phyloP scores from a whole-genome alignment of 2,113 vertebrate species.

The Trichomycterus rosablanca region DNA sequence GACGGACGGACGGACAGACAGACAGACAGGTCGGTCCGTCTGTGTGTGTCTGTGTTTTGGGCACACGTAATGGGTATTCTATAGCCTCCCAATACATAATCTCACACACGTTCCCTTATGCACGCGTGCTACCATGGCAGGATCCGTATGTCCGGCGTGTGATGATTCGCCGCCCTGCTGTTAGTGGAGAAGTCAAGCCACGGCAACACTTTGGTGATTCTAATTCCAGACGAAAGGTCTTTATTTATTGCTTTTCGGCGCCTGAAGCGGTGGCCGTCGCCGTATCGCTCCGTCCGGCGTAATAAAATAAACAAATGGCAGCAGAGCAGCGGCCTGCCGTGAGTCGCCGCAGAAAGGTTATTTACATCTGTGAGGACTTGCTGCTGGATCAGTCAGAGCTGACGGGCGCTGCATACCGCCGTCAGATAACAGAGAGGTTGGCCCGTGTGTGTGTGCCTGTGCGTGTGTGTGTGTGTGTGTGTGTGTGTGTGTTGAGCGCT shows the following conservation, averaged over 20 bases:
- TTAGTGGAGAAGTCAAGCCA: constrained; percentile 27
- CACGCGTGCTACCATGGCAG: no score
- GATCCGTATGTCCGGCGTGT: constrained; percentile 47
- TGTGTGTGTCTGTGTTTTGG: no score
- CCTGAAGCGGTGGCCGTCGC: constrained; percentile 21
- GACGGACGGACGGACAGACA: no score
- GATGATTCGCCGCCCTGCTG: constrained; percentile 41
- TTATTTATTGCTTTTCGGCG: constrained; percentile 51
- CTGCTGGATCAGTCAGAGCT: constrained; percentile 56
- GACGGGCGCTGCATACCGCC: constrained; percentile 48
- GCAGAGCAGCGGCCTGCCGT: constrained; percentile 59
- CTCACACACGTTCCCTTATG: not conserved
- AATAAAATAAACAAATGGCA: constrained; percentile 50
- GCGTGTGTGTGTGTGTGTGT: constrained; percentile 8
- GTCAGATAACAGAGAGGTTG: constrained; percentile 51
- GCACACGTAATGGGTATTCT: no score
- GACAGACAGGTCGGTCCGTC: no score
- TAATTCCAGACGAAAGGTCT: constrained; percentile 50
- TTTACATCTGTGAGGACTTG: constrained; percentile 60
- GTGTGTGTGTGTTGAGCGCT: constrained; percentile 29
- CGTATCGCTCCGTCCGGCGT: constrained; percentile 37
- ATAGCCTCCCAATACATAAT: no score
- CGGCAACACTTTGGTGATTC: constrained; percentile 48
- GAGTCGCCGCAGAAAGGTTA: constrained; percentile 61
- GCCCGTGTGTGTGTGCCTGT: not conserved